Percentiles rank a stretch among this genome's conserved stretches.
These are phyloP conservation scores for Malurus melanocephalus DNA, from an alignment of 2,113 vertebrate species.

Conservation along the genomic window DNA sequence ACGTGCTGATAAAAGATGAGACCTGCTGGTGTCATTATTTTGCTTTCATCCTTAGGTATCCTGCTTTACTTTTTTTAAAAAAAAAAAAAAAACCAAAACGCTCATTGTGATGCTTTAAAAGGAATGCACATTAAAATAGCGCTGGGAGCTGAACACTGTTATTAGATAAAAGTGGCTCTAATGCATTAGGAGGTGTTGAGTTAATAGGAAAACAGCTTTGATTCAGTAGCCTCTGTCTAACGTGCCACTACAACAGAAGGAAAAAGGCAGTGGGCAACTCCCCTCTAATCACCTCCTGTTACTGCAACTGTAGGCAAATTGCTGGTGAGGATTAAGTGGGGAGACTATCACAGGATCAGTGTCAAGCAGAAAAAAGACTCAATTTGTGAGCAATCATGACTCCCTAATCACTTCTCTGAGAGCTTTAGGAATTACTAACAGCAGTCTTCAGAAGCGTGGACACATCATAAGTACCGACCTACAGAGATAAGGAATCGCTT, in stretches of 20 bases:
- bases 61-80: background rate
- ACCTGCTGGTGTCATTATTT: background rate
- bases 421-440: constrained; percentile 58
- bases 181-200: constrained; percentile 64
- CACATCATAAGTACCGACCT: background rate
- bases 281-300: constrained; percentile 76
- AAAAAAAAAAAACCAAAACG: background rate
- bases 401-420: constrained; percentile 73
- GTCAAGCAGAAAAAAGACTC: constrained; percentile 79
- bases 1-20: background rate
- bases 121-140: background rate
- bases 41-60: background rate
- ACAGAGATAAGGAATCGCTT: background rate
- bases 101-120: constrained; percentile 3
- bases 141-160: constrained; percentile 27
- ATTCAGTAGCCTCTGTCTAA: constrained; percentile 57
- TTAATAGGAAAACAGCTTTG: constrained; percentile 71
- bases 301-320: constrained; percentile 78
- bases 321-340: constrained; percentile 75
- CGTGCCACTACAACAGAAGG: constrained; percentile 57
- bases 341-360: constrained; percentile 78
- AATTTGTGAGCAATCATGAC: constrained; percentile 75
- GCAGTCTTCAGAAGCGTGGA: constrained; percentile 13
- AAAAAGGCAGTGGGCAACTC: constrained; percentile 65
- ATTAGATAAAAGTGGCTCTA: constrained; percentile 62